These are phyloP conservation scores for Ophioninae sp. DNA, from an alignment of 2,888 invertebrate species.

Conservation along the genomic window DNA sequence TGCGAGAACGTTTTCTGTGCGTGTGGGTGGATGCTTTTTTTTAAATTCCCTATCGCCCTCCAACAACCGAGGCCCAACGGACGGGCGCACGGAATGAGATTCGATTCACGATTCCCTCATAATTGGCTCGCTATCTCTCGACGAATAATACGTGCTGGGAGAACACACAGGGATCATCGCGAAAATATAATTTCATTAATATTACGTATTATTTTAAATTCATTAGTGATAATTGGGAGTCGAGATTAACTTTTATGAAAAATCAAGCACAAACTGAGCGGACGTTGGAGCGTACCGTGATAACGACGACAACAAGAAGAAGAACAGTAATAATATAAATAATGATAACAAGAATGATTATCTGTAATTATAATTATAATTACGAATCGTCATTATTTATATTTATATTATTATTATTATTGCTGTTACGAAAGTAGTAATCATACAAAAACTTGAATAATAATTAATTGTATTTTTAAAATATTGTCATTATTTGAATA, in stretches of 20 bases:
- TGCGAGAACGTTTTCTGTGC: constrained; percentile 16
- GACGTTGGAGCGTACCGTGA: neutral
- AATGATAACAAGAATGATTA: neutral
- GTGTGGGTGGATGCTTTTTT: neutral
- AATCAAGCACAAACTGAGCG: neutral
- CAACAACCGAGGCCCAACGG: neutral
- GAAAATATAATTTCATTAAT: neutral
- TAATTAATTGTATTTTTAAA: too few relatives aligned
- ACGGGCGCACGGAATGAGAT: constrained; percentile 15
- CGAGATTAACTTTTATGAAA: neutral
- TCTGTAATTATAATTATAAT: neutral
- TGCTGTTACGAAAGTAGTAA: neutral
- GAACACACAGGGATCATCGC: too few relatives aligned
- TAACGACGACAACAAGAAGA: neutral
- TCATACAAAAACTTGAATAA: neutral
- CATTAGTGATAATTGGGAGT: constrained; percentile 1
- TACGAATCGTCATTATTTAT: neutral
- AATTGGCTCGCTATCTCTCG: constrained; percentile 1
- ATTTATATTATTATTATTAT: neutral
- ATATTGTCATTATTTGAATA: too few relatives aligned
- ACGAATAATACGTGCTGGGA: neutral
- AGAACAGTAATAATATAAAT: neutral
- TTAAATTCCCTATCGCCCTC: neutral
- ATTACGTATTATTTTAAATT: neutral
- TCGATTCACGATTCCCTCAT: constrained; percentile 27